phyloP scores from a whole-genome alignment of 2,888 invertebrate genomes.

The Tetragonula carbonaria region DNA sequence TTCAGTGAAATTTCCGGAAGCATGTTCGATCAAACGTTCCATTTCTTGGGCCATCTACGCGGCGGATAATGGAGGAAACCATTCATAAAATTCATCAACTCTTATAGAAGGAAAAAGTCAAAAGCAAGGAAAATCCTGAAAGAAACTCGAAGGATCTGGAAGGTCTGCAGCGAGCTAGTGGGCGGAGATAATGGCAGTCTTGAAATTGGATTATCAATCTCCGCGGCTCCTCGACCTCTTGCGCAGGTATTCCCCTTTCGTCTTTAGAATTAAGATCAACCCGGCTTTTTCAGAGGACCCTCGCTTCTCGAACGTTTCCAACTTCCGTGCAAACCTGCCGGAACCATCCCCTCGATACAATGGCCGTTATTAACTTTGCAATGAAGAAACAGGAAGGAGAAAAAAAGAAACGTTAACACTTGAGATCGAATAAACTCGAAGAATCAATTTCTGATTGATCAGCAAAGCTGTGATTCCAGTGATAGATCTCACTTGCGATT shows the following conservation, averaged over 20 bases:
- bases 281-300: conserved; percentile 54
- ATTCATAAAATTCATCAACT: conserved; percentile 65
- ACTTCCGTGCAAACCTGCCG: conserved; percentile 17
- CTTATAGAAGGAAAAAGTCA: conserved; percentile 58
- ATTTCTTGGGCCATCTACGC: conserved; percentile 31
- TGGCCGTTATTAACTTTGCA: not conserved
- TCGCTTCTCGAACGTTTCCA: conserved; percentile 31
- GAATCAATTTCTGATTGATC: not conserved
- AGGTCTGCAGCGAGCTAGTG: conserved; percentile 69
- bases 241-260: conserved; percentile 66
- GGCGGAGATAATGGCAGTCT: conserved; percentile 73
- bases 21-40: conserved; percentile 45
- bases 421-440: too few relatives aligned
- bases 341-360: conserved; percentile 7
- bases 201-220: conserved; percentile 75
- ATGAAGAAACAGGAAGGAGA: not conserved
- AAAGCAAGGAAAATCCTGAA: conserved; percentile 65
- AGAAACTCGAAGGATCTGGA: conserved; percentile 63
- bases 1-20: conserved; percentile 28
- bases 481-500: too few relatives aligned
- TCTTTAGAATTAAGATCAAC: conserved; percentile 68
- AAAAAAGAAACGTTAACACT: not conserved
- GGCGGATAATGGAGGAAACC: conserved; percentile 41
- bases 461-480: not conserved
- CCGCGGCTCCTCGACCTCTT: conserved; percentile 62